Conservation (phyloP, 2,113 vertebrate species). For the Mormoops blainvillei region DNA sequence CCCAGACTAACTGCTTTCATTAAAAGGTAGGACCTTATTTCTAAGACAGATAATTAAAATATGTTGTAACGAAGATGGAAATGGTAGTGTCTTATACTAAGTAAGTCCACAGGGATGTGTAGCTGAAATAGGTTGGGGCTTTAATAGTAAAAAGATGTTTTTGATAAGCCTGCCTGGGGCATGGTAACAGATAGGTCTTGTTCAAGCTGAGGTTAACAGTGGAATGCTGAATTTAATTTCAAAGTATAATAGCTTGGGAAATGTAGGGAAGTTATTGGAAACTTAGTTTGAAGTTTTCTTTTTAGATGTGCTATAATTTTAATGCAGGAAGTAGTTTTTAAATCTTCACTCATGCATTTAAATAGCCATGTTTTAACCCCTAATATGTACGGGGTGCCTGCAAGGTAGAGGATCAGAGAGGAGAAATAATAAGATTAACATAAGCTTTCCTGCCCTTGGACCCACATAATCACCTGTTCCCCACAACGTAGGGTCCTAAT, state of each 20-base stretch:
- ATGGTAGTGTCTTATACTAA: conserved; percentile 44
- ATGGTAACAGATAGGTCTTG: neutral
- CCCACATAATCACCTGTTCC: neutral
- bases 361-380: neutral
- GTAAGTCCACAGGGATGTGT: conserved; percentile 28
- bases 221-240: conserved; percentile 41
- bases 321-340: neutral
- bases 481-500: neutral
- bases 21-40: conserved; percentile 43
- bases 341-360: neutral
- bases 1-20: conserved; percentile 25
- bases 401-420: neutral
- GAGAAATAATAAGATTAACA: neutral
- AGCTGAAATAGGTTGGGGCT: conserved; percentile 49
- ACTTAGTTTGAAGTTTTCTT: neutral
- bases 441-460: neutral
- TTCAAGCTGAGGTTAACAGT: neutral
- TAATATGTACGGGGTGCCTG: neutral
- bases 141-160: conserved; percentile 48
- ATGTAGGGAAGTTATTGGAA: neutral
- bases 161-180: conserved; percentile 42
- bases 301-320: neutral
- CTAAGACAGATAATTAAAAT: conserved; percentile 62
- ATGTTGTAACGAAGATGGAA: conserved; percentile 39
- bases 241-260: neutral